Conservation (phyloP, 2,113 vertebrate species). For the Rhabdomys dilectus region DNA sequence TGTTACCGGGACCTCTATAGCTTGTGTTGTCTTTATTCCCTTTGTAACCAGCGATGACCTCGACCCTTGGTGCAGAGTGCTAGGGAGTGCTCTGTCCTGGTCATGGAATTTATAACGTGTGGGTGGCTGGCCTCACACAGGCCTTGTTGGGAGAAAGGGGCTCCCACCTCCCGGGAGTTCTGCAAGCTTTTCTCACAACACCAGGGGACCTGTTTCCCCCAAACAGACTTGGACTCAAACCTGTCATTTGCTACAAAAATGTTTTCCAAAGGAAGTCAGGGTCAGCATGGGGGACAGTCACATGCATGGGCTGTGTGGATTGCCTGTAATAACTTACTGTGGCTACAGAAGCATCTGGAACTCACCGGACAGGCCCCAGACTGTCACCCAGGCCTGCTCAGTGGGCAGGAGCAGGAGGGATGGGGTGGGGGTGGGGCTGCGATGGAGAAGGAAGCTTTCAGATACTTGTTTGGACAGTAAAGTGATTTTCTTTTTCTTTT, state of each 20-base stretch:
- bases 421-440: neutral
- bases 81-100: neutral
- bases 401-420: neutral
- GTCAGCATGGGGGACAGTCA: neutral
- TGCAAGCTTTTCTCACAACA: neutral
- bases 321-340: fast-evolving
- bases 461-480: neutral
- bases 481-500: neutral
- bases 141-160: neutral
- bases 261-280: neutral
- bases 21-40: neutral
- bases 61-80: neutral
- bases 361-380: neutral
- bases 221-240: neutral
- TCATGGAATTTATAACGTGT: neutral
- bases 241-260: neutral
- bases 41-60: too few relatives aligned
- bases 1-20: too few relatives aligned
- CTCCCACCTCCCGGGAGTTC: neutral
- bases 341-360: neutral
- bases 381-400: neutral
- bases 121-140: neutral
- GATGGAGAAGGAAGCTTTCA: neutral
- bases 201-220: neutral
- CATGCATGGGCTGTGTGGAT: fast-evolving